Percentiles rank a stretch among this genome's conserved stretches.
Conservation (phyloP, 2,888 invertebrate species). For the Acrocera orbiculus region DNA sequence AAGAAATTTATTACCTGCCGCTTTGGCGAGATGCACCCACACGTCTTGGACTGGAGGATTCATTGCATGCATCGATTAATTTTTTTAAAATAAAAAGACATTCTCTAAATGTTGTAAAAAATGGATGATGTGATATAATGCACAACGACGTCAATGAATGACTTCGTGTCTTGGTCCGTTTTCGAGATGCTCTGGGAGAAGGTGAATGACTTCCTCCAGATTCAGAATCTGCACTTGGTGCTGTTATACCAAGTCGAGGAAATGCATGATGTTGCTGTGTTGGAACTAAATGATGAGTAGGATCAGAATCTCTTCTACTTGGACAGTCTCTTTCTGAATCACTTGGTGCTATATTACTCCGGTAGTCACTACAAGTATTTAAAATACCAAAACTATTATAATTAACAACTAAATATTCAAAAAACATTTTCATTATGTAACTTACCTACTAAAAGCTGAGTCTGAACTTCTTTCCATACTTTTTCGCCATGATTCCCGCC, state of each 20-base stretch:
- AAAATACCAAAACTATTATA: slow-evolving; percentile 32
- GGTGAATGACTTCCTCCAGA: slow-evolving; percentile 77
- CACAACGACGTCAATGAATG: slow-evolving; percentile 94
- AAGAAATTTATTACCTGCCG: slow-evolving; percentile 68
- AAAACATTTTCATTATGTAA: not conserved
- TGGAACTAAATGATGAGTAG: slow-evolving; percentile 23
- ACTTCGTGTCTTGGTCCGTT: slow-evolving; percentile 68
- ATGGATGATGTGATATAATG: slow-evolving; percentile 96
- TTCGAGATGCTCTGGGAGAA: slow-evolving; percentile 63
- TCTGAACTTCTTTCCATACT: slow-evolving; percentile 85
- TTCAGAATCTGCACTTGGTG: slow-evolving; percentile 60
- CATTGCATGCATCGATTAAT: slow-evolving; percentile 94
- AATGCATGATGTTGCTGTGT: slow-evolving; percentile 19
- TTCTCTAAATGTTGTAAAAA: slow-evolving; percentile 96
- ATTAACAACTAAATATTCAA: slow-evolving; percentile 13
- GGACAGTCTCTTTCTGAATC: slow-evolving; percentile 79
- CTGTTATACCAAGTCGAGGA: slow-evolving; percentile 45
- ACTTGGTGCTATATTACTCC: slow-evolving; percentile 76
- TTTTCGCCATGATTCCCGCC: slow-evolving; percentile 78
- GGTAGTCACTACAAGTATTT: slow-evolving; percentile 64
- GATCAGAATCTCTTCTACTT: slow-evolving; percentile 50
- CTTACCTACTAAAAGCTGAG: slow-evolving; percentile 80
- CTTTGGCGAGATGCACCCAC: slow-evolving; percentile 77
- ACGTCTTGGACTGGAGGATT: slow-evolving; percentile 72
- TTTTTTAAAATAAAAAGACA: slow-evolving; percentile 90